Evolutionary conservation across 35 echinoderm and acorn worm species (phyloP).

Genomic region (Lytechinus variegatus): DNA sequence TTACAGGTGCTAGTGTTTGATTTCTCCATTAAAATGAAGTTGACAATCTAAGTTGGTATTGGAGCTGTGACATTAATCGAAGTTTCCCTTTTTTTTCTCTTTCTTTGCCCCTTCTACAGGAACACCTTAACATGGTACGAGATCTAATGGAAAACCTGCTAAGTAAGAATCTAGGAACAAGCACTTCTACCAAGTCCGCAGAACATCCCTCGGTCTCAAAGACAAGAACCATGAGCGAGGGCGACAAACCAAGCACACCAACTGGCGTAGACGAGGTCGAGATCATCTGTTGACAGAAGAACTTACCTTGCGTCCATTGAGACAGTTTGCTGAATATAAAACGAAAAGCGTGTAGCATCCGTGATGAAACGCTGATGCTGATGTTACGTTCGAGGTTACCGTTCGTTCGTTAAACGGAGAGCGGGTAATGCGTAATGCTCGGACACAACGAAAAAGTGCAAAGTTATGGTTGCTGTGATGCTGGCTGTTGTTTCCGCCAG

Average conservation of each 20-base stretch:
- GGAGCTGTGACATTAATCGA: no score
- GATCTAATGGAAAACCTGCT: conserved; percentile 30
- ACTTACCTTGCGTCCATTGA: not conserved
- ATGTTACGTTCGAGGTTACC: not conserved
- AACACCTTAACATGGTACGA: conserved; percentile 8
- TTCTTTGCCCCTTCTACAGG: not conserved
- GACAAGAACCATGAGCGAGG: not conserved
- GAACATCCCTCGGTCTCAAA: not conserved
- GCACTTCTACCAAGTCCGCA: not conserved
- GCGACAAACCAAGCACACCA: conserved; percentile 37
- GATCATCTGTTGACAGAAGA: conserved; percentile 31
- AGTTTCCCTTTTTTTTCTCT: not conserved
- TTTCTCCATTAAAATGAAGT: not conserved
- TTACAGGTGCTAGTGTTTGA: not conserved
- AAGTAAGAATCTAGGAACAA: conserved; percentile 22
- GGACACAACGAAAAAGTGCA: not conserved
- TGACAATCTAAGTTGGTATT: no score
- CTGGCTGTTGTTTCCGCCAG: not conserved
- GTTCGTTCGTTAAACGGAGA: not conserved
- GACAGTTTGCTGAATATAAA: not conserved
- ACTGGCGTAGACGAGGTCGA: conserved; percentile 40
- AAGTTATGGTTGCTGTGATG: not conserved
- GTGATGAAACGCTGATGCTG: not conserved
- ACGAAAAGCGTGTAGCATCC: not conserved
- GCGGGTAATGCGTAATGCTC: not conserved